These are phyloP conservation scores for Calephelis nemesis DNA, from an alignment of 1,140 invertebrate species.

Conservation along the genomic window DNA sequence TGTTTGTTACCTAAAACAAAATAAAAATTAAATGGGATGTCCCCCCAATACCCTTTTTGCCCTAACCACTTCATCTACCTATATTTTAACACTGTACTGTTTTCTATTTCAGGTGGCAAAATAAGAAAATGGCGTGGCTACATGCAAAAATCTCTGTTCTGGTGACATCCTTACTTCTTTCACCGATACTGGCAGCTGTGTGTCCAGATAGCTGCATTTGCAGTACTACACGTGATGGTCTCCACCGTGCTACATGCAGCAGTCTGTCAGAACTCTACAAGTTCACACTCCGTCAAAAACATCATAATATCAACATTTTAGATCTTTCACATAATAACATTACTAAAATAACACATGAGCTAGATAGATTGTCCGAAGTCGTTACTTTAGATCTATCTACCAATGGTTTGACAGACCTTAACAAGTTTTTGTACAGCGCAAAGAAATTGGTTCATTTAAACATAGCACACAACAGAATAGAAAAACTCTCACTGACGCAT, in stretches of 20 bases:
- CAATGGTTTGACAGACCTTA: conserved; percentile 78
- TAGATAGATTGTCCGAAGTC: conserved; percentile 79
- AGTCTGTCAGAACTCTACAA: conserved; percentile 66
- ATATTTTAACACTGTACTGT: conserved; percentile 28
- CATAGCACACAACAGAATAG: conserved; percentile 80
- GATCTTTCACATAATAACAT: conserved; percentile 81
- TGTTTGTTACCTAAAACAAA: too few relatives aligned
- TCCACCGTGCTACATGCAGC: conserved; percentile 68
- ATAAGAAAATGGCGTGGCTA: conserved; percentile 55
- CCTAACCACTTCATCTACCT: too few relatives aligned
- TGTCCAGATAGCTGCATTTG: conserved; percentile 67
- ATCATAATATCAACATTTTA: conserved; percentile 78
- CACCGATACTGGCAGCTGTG: conserved; percentile 50
- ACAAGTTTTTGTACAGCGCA: conserved; percentile 78
- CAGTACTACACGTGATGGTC: conserved; percentile 64
- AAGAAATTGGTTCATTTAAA: conserved; percentile 81
- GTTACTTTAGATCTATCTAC: conserved; percentile 80
- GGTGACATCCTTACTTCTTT: conserved; percentile 50
- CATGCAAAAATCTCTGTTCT: conserved; percentile 47
- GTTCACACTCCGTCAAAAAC: conserved; percentile 70
- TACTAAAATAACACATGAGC: conserved; percentile 74
- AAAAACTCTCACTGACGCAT: conserved; percentile 69
- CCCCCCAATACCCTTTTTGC: too few relatives aligned
- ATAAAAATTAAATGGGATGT: too few relatives aligned
- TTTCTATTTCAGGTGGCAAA: conserved; percentile 59